Evolutionary conservation across 1,140 invertebrate species (phyloP).

Genomic region (Drosophila ercepeae): DNA sequence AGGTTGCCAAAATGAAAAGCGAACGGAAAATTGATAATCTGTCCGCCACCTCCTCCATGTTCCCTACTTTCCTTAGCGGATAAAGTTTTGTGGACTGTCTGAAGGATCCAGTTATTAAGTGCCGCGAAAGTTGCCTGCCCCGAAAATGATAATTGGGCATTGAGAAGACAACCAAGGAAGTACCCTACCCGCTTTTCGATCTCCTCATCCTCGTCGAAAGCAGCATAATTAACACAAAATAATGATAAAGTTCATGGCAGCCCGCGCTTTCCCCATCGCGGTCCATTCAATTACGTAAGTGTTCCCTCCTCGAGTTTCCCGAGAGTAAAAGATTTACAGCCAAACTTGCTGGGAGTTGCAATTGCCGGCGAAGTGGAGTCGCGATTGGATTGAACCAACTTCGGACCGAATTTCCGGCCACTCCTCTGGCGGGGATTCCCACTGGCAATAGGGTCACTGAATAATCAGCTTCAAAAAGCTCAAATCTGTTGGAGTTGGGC

Average conservation of each 20-base stretch:
- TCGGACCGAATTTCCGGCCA: conserved; percentile 17
- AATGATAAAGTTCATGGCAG: conserved; percentile 73
- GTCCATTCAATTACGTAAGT: conserved; percentile 55
- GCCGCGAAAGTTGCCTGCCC: conserved; percentile 68
- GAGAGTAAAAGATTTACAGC: conserved; percentile 87
- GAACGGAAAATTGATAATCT: conserved; percentile 72
- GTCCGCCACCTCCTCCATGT: not conserved
- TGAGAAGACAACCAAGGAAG: conserved; percentile 36
- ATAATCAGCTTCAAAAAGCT: conserved; percentile 61
- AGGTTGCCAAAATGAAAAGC: conserved; percentile 69
- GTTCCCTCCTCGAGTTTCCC: conserved; percentile 92
- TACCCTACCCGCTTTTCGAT: not conserved
- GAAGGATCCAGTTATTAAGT: conserved; percentile 68
- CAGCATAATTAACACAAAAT: conserved; percentile 81
- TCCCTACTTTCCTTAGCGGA: conserved; percentile 35
- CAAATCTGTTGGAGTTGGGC: conserved; percentile 16
- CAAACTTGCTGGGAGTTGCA: conserved; percentile 98
- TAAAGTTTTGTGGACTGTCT: conserved; percentile 65
- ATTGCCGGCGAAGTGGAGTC: conserved; percentile 95
- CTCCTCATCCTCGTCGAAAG: conserved; percentile 56
- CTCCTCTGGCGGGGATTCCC: conserved; percentile 1
- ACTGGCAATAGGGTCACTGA: conserved; percentile 3
- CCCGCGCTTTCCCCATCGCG: conserved; percentile 59
- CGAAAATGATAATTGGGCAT: conserved; percentile 79
- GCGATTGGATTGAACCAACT: conserved; percentile 63